Conservation (phyloP, 2,888 invertebrate species). For the Sinopyrophorus schimmeli region DNA sequence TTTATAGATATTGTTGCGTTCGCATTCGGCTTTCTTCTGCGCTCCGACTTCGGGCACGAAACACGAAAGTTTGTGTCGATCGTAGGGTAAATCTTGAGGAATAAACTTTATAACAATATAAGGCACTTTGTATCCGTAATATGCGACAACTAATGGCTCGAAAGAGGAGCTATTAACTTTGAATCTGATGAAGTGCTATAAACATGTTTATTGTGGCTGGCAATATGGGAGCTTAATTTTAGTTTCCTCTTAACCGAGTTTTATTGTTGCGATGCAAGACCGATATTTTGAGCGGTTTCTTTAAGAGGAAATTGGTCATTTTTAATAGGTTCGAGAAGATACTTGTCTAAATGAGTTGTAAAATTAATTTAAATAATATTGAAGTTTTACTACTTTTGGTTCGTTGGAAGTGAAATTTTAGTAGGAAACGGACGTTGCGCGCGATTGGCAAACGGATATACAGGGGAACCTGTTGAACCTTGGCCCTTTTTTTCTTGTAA, state of each 20-base stretch:
- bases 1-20: conserved; percentile 5
- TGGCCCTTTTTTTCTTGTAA: too few relatives aligned
- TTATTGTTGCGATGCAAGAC: background rate
- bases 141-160: conserved; percentile 39
- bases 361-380: too few relatives aligned
- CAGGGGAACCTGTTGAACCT: too few relatives aligned
- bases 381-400: too few relatives aligned
- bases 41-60: conserved; percentile 6
- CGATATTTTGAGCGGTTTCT: too few relatives aligned
- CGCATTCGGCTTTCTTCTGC: conserved; percentile 10
- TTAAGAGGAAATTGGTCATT: too few relatives aligned
- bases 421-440: too few relatives aligned
- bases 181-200: conserved; percentile 37
- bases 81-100: background rate
- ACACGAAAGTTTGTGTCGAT: conserved; percentile 2
- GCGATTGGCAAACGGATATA: too few relatives aligned
- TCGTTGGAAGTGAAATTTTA: too few relatives aligned
- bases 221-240: conserved; percentile 20
- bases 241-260: background rate
- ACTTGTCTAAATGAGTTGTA: too few relatives aligned
- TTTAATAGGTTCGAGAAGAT: too few relatives aligned
- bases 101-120: conserved; percentile 15
- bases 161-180: conserved; percentile 41
- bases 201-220: conserved; percentile 36
- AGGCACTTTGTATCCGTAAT: conserved; percentile 30